A percentile compares a stretch with the other conserved stretches of the same genome.
Evolutionary conservation across 1,140 invertebrate genomes (phyloP).

Genomic region (Dryas iulia): DNA sequence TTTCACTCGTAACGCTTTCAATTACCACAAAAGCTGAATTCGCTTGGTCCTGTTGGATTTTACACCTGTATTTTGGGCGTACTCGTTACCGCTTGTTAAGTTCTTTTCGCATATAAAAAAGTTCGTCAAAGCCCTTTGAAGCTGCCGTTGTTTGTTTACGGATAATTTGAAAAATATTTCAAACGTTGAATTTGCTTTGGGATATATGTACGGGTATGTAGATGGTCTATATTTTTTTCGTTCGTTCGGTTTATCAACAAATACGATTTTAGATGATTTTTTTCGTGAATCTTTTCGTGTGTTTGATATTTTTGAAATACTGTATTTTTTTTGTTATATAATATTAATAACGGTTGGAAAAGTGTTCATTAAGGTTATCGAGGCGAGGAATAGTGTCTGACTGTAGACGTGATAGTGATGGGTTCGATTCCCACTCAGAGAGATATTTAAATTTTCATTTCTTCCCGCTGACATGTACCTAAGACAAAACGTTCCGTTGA

Average conservation of each 20-base stretch:
- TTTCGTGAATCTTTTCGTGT: background rate
- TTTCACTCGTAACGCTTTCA: background rate
- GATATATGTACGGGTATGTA: background rate
- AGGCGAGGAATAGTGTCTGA: too few species aligned
- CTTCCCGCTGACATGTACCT: too few species aligned
- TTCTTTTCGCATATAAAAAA: slow-evolving; percentile 16
- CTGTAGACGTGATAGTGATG: too few species aligned
- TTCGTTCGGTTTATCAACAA: background rate
- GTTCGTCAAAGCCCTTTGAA: slow-evolving; percentile 16
- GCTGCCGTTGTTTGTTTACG: slow-evolving; percentile 5
- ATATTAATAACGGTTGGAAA: too few species aligned
- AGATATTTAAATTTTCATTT: too few species aligned
- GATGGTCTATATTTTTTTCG: background rate
- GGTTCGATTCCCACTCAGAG: too few species aligned
- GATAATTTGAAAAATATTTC: slow-evolving; percentile 13
- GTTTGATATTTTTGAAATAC: background rate
- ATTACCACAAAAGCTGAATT: slow-evolving; percentile 12
- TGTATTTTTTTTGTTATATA: too few species aligned
- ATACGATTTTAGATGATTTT: background rate
- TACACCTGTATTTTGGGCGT: slow-evolving; percentile 18
- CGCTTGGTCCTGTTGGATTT: slow-evolving; percentile 8
- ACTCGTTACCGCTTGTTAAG: slow-evolving; percentile 17
- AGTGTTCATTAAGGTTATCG: too few species aligned
- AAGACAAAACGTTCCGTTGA: too few species aligned
- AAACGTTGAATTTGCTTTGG: background rate